Conservation (phyloP, 2,113 vertebrate genomes). For the Poecile atricapillus region DNA sequence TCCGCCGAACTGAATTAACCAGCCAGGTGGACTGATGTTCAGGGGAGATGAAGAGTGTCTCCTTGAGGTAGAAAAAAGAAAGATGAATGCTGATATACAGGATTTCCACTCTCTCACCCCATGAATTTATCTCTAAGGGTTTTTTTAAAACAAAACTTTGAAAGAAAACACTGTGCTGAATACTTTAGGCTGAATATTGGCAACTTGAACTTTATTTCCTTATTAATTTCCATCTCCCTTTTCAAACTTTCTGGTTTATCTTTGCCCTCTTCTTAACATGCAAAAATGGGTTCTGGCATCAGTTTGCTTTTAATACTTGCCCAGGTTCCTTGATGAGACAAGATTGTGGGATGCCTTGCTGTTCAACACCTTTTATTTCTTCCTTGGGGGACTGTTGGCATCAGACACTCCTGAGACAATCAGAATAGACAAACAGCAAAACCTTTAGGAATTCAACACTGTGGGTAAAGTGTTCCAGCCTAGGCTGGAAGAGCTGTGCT, state of each 20-base stretch:
- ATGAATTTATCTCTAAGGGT: neutral
- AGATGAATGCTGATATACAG: neutral
- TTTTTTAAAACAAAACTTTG: neutral
- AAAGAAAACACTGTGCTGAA: neutral
- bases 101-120: neutral
- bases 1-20: neutral
- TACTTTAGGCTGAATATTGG: neutral
- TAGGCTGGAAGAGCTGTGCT: neutral
- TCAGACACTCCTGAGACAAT: neutral
- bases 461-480: rapidly evolving
- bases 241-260: neutral
- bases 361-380: neutral
- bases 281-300: neutral
- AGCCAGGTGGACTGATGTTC: neutral
- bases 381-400: neutral
- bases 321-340: neutral
- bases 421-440: neutral
- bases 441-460: neutral
- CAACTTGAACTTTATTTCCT: neutral
- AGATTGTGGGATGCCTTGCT: neutral
- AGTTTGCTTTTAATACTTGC: neutral
- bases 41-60: neutral
- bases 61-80: neutral
- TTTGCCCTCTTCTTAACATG: neutral
- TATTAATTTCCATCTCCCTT: neutral